Conservation (phyloP, 2,797 vertebrate species). For the Siniperca undulata region DNA sequence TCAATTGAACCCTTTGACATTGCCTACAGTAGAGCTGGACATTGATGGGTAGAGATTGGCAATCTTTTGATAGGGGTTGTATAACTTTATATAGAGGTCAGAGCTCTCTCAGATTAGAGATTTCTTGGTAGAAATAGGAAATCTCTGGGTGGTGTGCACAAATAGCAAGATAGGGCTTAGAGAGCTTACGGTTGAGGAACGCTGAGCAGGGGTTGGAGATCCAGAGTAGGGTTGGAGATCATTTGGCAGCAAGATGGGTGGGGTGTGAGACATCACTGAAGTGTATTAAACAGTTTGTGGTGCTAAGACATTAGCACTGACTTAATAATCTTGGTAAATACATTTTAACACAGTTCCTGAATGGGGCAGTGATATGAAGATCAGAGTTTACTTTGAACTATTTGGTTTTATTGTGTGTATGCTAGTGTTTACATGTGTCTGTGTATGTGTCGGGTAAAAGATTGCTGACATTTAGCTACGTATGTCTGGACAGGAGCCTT, state of each 20-base stretch:
- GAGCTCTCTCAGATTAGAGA: neutral
- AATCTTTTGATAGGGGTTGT: neutral
- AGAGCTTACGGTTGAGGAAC: neutral
- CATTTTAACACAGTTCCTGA: constrained; percentile 6
- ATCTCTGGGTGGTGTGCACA: neutral
- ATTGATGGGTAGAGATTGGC: neutral
- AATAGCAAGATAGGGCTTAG: neutral
- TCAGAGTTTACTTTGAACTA: neutral
- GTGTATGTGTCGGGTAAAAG: neutral
- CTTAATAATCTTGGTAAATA: neutral
- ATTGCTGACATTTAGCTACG: constrained; percentile 5
- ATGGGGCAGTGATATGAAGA: neutral
- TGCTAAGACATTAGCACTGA: neutral
- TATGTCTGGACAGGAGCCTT: constrained; percentile 68
- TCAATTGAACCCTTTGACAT: constrained; percentile 28
- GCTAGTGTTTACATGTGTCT: neutral
- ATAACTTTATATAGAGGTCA: neutral
- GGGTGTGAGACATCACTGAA: neutral
- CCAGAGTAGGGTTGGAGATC: neutral
- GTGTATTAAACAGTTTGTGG: neutral
- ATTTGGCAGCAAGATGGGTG: neutral
- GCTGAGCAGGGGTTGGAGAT: neutral
- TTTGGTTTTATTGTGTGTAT: constrained; percentile 7
- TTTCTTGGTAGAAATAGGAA: neutral
- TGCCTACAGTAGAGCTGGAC: neutral